phyloP scores from a whole-genome alignment of 2,797 vertebrate species.

The Hylomyscus alleni region DNA sequence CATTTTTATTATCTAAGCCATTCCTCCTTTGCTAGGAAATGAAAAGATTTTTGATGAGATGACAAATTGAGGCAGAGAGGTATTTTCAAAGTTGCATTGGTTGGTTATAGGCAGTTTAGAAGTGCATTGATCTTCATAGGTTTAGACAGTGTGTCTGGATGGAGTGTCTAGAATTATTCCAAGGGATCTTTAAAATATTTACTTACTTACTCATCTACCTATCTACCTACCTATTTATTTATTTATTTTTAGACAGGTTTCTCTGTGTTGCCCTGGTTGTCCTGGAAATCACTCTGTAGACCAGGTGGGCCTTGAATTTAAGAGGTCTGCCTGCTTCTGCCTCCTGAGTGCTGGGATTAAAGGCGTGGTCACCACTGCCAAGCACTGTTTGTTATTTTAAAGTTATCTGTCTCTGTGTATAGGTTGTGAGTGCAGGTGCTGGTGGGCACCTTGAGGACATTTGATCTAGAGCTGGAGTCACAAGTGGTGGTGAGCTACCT shows the following conservation, averaged over 20 bases:
- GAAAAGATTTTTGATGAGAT: neutral
- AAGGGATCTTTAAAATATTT: neutral
- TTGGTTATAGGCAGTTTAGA: conserved; percentile 54
- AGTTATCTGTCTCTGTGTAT: neutral
- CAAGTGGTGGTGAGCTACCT: neutral
- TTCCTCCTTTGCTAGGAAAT: neutral
- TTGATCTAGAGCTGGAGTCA: neutral
- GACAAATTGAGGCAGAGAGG: neutral
- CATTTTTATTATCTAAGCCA: neutral
- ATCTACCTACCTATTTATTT: neutral
- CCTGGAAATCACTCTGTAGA: neutral
- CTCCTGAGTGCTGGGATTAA: neutral
- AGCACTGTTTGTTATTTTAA: neutral
- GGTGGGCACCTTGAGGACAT: neutral
- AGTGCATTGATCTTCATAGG: neutral
- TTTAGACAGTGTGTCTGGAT: neutral
- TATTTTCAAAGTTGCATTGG: neutral
- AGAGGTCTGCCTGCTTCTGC: neutral
- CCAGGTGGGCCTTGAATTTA: neutral
- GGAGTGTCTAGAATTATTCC: neutral
- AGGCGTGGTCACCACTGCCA: neutral
- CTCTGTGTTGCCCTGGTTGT: neutral
- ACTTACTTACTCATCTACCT: neutral
- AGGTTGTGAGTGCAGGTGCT: neutral
- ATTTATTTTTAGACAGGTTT: neutral